Percentiles rank a stretch among this genome's conserved stretches.
Evolutionary conservation across 2,888 invertebrate species (phyloP).

Genomic region (Aquatica leii): DNA sequence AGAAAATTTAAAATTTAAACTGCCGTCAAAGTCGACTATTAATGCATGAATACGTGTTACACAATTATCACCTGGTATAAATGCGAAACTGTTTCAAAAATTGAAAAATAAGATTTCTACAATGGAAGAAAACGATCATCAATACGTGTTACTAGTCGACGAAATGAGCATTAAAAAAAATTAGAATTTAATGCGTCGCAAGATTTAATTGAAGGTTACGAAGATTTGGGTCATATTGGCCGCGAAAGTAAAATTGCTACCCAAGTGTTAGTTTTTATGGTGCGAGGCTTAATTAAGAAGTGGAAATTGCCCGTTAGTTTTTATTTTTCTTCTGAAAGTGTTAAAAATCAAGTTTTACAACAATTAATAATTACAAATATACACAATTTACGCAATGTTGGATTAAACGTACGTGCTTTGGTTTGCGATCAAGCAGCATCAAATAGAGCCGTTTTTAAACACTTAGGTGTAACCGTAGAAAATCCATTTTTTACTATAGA

Average conservation of each 20-base stretch:
- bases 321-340: slow-evolving; percentile 1
- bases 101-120: not conserved
- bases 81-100: not conserved
- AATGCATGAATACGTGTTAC: not conserved
- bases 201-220: not conserved
- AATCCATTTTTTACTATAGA: slow-evolving; percentile 2
- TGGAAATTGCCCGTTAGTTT: slow-evolving; percentile 5
- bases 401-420: not conserved
- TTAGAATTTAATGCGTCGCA: too few relatives aligned
- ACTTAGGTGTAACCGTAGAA: slow-evolving; percentile 4
- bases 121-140: not conserved
- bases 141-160: not conserved
- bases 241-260: not conserved
- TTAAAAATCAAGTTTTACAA: not conserved
- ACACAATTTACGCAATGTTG: not conserved
- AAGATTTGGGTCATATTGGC: not conserved
- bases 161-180: too few relatives aligned
- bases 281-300: slow-evolving; percentile 4
- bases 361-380: slow-evolving; percentile 1
- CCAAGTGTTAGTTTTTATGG: not conserved
- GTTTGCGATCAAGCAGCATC: too few relatives aligned
- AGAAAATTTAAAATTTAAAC: not conserved
- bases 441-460: not conserved
- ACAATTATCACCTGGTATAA: not conserved
- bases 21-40: not conserved